A percentile compares a stretch with the other conserved stretches of the same genome.
phyloP scores from a whole-genome alignment of 2,888 invertebrate genomes.

The Carterocephalus palaemon region DNA sequence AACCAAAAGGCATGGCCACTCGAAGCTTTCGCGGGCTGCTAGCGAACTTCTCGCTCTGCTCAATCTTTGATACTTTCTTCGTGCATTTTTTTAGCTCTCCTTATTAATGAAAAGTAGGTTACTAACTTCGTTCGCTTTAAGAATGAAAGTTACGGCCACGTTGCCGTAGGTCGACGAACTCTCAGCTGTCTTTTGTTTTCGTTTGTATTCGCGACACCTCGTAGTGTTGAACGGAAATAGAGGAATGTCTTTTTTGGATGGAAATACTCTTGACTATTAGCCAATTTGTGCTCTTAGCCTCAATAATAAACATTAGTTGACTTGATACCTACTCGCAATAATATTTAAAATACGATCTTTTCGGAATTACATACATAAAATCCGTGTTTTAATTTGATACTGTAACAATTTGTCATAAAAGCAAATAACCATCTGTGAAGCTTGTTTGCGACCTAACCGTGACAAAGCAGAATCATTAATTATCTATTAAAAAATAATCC shows the following conservation, averaged over 20 bases:
- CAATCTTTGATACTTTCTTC: constrained; percentile 80
- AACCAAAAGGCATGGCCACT: constrained; percentile 40
- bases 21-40: constrained; percentile 47
- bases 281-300: not conserved
- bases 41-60: constrained; percentile 73
- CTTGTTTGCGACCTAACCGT: constrained; percentile 33
- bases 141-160: constrained; percentile 77
- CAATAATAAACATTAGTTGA: constrained; percentile 7
- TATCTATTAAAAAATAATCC: constrained; percentile 76
- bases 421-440: not conserved
- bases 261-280: not conserved
- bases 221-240: not conserved
- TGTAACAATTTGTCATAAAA: constrained; percentile 11
- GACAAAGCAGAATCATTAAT: constrained; percentile 59
- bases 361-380: no score
- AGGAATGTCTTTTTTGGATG: not conserved
- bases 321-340: not conserved
- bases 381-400: no score
- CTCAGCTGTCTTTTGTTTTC: constrained; percentile 75
- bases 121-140: constrained; percentile 76
- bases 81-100: constrained; percentile 78
- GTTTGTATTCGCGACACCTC: constrained; percentile 34
- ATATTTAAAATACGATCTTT: no score
- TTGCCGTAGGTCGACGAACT: constrained; percentile 76
- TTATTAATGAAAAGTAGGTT: constrained; percentile 80